A percentile compares a stretch with the other conserved stretches of the same genome.
These are phyloP conservation scores for Pelagia noctiluca DNA, from an alignment of 30 jellyfish, hydroid and myxozoan genomes.

Conservation along the genomic window DNA sequence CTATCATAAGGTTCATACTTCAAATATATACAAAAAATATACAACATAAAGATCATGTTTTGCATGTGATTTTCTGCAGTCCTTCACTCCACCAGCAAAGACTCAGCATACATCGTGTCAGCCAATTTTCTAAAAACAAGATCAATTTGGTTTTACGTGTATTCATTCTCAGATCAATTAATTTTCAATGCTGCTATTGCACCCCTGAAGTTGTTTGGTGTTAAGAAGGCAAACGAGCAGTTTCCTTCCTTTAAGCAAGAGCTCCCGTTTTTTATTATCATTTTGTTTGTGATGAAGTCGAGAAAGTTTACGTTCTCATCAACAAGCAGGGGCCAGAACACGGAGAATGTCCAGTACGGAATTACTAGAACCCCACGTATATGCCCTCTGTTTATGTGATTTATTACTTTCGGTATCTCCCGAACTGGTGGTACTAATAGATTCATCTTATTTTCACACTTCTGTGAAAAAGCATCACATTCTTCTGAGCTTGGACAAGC, in stretches of 20 bases:
- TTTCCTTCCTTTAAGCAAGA: background rate
- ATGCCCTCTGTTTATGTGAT: constrained; percentile 18
- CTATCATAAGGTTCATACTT: too few species aligned
- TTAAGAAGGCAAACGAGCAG: background rate
- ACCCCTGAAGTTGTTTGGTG: background rate
- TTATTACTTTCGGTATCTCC: background rate
- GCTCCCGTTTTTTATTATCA: background rate
- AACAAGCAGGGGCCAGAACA: too few species aligned
- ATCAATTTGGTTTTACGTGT: too few species aligned
- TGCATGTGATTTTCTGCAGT: background rate
- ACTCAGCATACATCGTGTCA: background rate
- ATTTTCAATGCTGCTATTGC: background rate
- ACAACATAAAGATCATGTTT: background rate
- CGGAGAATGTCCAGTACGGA: too few species aligned
- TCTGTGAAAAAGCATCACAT: constrained; percentile 9
- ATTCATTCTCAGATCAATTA: background rate
- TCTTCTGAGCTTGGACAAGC: constrained; percentile 30
- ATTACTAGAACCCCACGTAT: too few species aligned
- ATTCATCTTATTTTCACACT: constrained; percentile 9
- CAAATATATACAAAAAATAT: too few species aligned
- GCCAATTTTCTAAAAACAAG: background rate
- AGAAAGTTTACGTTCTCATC: too few species aligned
- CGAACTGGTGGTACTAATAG: constrained; percentile 22
- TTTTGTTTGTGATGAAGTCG: too few species aligned
- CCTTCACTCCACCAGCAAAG: background rate